Evolutionary conservation across 2,888 invertebrate species (phyloP).

Genomic region (Kryphioiulus occultus): DNA sequence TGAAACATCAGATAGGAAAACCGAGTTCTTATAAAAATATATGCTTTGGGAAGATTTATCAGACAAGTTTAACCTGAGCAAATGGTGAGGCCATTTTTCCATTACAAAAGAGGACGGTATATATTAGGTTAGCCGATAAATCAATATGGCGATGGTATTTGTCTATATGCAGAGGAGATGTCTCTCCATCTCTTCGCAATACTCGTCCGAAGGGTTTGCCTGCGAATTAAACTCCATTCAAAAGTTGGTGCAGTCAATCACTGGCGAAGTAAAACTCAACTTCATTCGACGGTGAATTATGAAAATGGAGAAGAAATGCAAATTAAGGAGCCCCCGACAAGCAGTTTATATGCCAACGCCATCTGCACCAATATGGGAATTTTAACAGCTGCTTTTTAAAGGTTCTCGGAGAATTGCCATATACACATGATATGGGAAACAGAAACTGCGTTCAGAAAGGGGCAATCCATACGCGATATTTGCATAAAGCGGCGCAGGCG

Average conservation of each 20-base stretch:
- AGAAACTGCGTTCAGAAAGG: not conserved
- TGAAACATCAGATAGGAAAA: not conserved
- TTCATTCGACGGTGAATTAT: slow-evolving; percentile 18
- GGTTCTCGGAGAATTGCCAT: slow-evolving; percentile 1
- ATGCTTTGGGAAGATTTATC: slow-evolving; percentile 25
- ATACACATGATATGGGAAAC: slow-evolving; percentile 19
- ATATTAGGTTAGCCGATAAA: slow-evolving; percentile 35
- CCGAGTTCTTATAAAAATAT: not conserved
- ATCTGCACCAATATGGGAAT: slow-evolving; percentile 45
- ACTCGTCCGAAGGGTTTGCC: not conserved
- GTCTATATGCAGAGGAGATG: slow-evolving; percentile 24
- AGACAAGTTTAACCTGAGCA: slow-evolving; percentile 1
- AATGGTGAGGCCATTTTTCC: slow-evolving; percentile 3
- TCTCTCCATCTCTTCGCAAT: not conserved
- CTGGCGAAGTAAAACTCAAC: not conserved
- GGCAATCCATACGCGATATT: not conserved
- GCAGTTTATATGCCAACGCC: slow-evolving; percentile 32
- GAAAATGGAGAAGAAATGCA: slow-evolving; percentile 45
- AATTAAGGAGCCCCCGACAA: slow-evolving; percentile 20
- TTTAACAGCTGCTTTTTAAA: slow-evolving; percentile 43
- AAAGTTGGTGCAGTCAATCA: slow-evolving; percentile 42
- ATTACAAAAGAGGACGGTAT: slow-evolving; percentile 26
- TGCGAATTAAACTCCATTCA: not conserved
- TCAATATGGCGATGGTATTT: not conserved
- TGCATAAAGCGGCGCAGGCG: not conserved